Base-by-base conservation (phyloP, 2,888 invertebrate species). In the Cephus pulcher region DNA sequence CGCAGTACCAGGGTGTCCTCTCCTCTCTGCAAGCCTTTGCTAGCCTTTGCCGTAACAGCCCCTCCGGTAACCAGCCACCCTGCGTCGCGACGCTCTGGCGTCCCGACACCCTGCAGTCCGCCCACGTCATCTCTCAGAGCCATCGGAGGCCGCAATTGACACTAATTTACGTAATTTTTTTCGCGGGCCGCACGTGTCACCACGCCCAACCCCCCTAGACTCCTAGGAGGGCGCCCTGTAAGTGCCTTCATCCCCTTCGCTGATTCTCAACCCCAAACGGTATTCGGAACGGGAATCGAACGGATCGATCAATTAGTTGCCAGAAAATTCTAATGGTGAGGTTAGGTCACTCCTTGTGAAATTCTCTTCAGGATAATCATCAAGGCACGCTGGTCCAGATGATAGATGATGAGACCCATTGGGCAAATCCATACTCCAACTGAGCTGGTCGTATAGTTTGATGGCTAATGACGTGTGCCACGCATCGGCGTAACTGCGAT, bases 151-250 rank as follows among this genome's bases (percentile, higher is more conserved):
- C 88, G 86, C 89, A 87, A 89, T 89, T 86, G 88, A 87, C 89
- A 87, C 87, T 88, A 89, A 90, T 90, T 90, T 88, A 88, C 88
- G 87, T 88, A 87, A 88, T 86, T 89, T 89, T 89, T 89, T 87
- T 88, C 83, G 79, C 80, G 23, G 76, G 76, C 76, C 76, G 83
- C 88, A 84, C 86, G 83, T 84, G 87, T 87, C 86, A 86, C 84
- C 85, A 34, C 73, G 73, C 68, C 78, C 78, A 11, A 68, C 78
- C 40, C 15, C 6, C 40, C 15, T 40, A 0, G 1, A 40, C 40
- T 15, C 40, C 40, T 40, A 40, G 37, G 12, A 40, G 37, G 37
- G 12, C 15, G 4, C 4, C 37, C 37, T 37, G 1, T 40, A 40
- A 40, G 40, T 15, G 15, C 6, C 15, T 6, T 40, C 6, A 15